Evolutionary conservation across 2,797 vertebrate species (phyloP).

Genomic region (Clarias platycephalus): DNA sequence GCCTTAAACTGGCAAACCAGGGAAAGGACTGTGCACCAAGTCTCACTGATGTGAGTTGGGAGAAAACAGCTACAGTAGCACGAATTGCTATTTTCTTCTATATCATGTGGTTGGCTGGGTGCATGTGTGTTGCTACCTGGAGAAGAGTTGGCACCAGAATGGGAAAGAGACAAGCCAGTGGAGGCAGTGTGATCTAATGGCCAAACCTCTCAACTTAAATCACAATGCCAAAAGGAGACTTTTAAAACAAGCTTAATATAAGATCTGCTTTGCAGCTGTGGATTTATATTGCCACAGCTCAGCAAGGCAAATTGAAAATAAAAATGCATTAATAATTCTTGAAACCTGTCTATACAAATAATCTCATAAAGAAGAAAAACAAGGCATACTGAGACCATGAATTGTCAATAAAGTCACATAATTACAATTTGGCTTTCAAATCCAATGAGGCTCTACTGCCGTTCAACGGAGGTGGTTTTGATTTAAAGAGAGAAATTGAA

Average conservation of each 20-base stretch:
- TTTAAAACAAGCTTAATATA: slow-evolving; percentile 3
- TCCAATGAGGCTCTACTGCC: neutral
- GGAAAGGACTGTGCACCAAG: too few relatives aligned
- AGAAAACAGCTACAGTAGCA: too few relatives aligned
- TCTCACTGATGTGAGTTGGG: too few relatives aligned
- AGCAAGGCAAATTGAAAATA: neutral
- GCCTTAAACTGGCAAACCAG: too few relatives aligned
- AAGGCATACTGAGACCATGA: slow-evolving; percentile 59
- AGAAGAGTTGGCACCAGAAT: too few relatives aligned
- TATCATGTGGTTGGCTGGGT: too few relatives aligned
- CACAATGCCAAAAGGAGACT: neutral
- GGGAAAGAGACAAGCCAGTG: too few relatives aligned
- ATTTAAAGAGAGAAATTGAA: slow-evolving; percentile 21
- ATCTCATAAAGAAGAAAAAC: slow-evolving; percentile 23
- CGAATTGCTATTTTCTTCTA: too few relatives aligned
- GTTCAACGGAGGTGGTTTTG: neutral
- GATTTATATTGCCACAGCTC: neutral
- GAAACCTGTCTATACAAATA: slow-evolving; percentile 13
- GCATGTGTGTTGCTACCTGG: too few relatives aligned
- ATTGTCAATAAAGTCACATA: slow-evolving; percentile 73
- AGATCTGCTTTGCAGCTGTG: neutral
- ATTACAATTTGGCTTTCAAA: slow-evolving; percentile 59
- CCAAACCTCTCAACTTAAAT: too few relatives aligned
- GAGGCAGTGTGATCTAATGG: too few relatives aligned
- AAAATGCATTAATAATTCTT: neutral